Evolutionary conservation across 2,797 vertebrate genomes (phyloP), one percentile per base, ranked within the genome.

Genomic region (Danionella dracula): DNA sequence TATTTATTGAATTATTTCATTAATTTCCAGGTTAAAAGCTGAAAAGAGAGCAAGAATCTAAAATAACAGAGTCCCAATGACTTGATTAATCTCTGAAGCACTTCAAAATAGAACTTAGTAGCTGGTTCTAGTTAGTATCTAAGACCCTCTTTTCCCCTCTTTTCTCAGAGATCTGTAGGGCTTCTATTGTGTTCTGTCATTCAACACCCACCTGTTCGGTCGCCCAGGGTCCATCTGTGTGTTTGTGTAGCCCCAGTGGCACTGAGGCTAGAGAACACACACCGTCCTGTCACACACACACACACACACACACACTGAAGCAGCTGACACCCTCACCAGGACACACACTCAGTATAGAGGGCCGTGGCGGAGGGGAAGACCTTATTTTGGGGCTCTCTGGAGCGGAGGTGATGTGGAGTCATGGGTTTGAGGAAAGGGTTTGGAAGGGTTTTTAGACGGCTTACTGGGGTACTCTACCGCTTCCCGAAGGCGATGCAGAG

Each of bases 391-490:
- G 23, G 27, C 19, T 19, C 15, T 15, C 21, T 21, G 44, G 8
- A 49, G 20, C 37, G 31, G 8, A 40, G 53, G 23, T 17, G 41
- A 20, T 20, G 41, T 42, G 21, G 65, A 73, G 68, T 27, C 15
- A 90, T 90, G 88, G 87, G 85, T 2, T 73, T 87, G 34, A 70
- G 76, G 10, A 83, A 63, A 68, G 74, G 76, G 21, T 70, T 89
- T 20, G 78, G 78, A 10, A 82, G 71, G 68, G 82, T 81, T 37
- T 45, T 89, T 12, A 76, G 81, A 68, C 81, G 83, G 48, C 40
- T 90, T 17, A 86, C 82, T 0, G 76, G 76, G 41, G 79, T 89
- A 71, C 84, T 88, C 54, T 79, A 70, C 34, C 72, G 81, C 5
- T 79, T 89, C 53, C 81, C 86, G 0, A 86, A 85, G 81, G 71